These are phyloP conservation scores for Epicampocera succincta DNA, from an alignment of 2,888 invertebrate species.

Conservation along the genomic window DNA sequence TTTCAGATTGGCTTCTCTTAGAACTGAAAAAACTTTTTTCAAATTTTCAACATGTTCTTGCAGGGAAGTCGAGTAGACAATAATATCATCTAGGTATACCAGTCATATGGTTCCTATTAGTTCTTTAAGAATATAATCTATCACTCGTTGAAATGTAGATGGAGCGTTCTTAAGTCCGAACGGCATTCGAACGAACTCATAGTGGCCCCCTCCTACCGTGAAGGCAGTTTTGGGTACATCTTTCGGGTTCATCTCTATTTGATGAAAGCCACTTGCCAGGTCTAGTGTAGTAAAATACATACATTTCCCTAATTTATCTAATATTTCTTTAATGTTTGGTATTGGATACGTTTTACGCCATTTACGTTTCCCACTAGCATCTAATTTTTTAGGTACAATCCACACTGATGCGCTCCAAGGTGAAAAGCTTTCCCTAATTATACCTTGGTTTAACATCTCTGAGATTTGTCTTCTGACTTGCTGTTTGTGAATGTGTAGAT, in stretches of 20 bases:
- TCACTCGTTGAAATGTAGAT: slow-evolving; percentile 40
- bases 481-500: slow-evolving; percentile 72
- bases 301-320: slow-evolving; percentile 39
- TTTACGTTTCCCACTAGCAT: slow-evolving; percentile 7
- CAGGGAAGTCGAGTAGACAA: slow-evolving; percentile 13
- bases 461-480: slow-evolving; percentile 72
- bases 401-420: slow-evolving; percentile 42
- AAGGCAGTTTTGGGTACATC: slow-evolving; percentile 49
- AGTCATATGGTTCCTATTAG: slow-evolving; percentile 32
- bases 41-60: slow-evolving; percentile 18
- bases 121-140: slow-evolving; percentile 31
- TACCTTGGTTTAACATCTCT: slow-evolving; percentile 49
- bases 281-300: slow-evolving; percentile 50
- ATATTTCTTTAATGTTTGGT: slow-evolving; percentile 49
- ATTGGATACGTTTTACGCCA: slow-evolving; percentile 41
- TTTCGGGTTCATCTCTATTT: slow-evolving; percentile 43
- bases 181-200: slow-evolving; percentile 42
- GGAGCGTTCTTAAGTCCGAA: slow-evolving; percentile 44
- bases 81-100: slow-evolving; percentile 49
- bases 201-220: slow-evolving; percentile 40
- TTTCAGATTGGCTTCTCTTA: slow-evolving; percentile 34
- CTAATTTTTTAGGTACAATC: slow-evolving; percentile 24
- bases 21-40: slow-evolving; percentile 19
- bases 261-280: slow-evolving; percentile 45
- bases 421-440: slow-evolving; percentile 36